Evolutionary conservation across 2,888 invertebrate species (phyloP), one percentile per base, ranked within the genome.

Genomic region (Protonemura montana): DNA sequence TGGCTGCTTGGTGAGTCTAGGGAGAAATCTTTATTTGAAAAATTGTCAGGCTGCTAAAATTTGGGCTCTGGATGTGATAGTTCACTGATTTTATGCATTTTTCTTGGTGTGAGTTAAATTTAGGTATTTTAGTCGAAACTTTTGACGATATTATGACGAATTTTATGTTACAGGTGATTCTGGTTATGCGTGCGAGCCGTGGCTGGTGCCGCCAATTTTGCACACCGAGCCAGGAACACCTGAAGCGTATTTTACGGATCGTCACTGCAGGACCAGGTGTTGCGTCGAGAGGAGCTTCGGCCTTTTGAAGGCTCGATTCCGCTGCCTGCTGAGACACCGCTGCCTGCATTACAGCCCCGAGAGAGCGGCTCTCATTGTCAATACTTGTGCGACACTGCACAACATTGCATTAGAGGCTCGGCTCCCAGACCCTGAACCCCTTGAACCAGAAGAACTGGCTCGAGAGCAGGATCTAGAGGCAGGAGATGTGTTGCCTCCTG

Each of bases 231-330:
- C 27, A 76, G 86, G 85, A 13, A 30, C 85, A 29, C 86, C 86
- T 82, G 87, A 87, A 81, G 77, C 42, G 26, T 16, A 83, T 16
- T 87, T 85, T 42, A 87, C 85, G 0, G 3, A 27, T n/a, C 13
- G 27, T n/a, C 86, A 85, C 42, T 35, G 78, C 21, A 27, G 30
- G 25, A 35, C 82, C 0, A 29, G 86, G 26, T 78, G 80, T 76
- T 85, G 82, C 29, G 80, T 87, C 21, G 86, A 86, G 28, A 25
- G 87, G 59, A 86, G 87, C 41, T 86, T 86, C 29, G 86, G 87
- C 16, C 77, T 87, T 0, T 26, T 87, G 21, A 86, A 87, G 26
- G 82, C 30, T 16, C 35, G 87, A 2, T 87, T 80, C 76, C 78
- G 87, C 21, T 86, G 87, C 42, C 28, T 87, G 2, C 42, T 41